Percentiles rank a stretch among this genome's conserved stretches.
Evolutionary conservation across 2,888 invertebrate genomes (phyloP).

Genomic region (Abscondita cerata): DNA sequence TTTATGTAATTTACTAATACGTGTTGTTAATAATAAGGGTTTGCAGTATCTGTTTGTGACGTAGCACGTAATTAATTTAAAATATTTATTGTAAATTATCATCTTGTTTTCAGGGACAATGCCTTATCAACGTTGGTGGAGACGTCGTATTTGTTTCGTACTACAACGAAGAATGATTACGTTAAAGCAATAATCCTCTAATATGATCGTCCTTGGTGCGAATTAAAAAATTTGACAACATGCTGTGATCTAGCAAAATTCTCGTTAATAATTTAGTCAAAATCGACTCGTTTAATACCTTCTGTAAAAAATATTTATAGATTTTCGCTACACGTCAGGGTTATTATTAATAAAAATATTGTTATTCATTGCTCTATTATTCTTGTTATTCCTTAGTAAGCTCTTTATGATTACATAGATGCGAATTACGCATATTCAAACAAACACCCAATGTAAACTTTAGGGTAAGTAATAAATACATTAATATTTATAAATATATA

Average conservation of each 20-base stretch:
- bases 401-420: too few species aligned
- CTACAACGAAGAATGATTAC: constrained; percentile 61
- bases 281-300: background rate
- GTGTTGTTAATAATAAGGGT: too few species aligned
- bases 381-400: background rate
- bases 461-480: constrained; percentile 25
- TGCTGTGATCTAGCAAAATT: too few species aligned
- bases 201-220: too few species aligned
- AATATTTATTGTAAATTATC: constrained; percentile 42
- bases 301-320: background rate
- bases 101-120: constrained; percentile 79
- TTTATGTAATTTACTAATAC: too few species aligned
- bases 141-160: constrained; percentile 89
- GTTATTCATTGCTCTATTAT: constrained; percentile 2
- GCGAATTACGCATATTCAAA: background rate
- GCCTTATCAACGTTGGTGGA: constrained; percentile 93
- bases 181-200: too few species aligned
- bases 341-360: constrained; percentile 20
- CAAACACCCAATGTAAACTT: too few species aligned
- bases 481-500: constrained; percentile 33
- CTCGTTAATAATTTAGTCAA: too few species aligned
- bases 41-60: constrained; percentile 18
- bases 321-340: background rate
- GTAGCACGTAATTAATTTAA: constrained; percentile 40
- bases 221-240: too few species aligned